A percentile compares a stretch with the other conserved stretches of the same genome.
Conservation (phyloP, 1,140 invertebrate genomes). For the Drosophila tani region DNA sequence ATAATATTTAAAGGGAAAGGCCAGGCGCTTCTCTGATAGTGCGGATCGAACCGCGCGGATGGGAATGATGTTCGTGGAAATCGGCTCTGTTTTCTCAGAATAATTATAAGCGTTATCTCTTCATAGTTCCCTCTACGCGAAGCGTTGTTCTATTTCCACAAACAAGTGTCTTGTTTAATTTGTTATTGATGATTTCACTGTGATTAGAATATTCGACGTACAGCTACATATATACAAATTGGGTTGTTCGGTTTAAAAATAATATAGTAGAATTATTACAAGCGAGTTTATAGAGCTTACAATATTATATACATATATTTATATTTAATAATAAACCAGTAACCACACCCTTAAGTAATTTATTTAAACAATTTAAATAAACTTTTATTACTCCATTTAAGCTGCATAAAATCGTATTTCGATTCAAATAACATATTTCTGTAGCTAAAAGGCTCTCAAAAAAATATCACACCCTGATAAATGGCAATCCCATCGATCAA, state of each 20-base stretch:
- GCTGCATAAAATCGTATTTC: background rate
- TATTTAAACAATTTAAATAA: background rate
- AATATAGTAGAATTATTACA: background rate
- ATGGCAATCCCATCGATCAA: constrained; percentile 17
- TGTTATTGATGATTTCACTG: constrained; percentile 6
- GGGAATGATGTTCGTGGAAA: constrained; percentile 29
- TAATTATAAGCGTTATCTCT: constrained; percentile 1
- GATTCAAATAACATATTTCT: constrained; percentile 1
- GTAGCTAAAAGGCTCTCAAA: background rate
- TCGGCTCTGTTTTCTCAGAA: constrained; percentile 16
- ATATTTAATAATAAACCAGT: background rate
- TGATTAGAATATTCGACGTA: constrained; percentile 6
- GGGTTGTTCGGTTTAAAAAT: background rate
- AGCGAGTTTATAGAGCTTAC: background rate
- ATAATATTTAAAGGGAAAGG: constrained; percentile 22
- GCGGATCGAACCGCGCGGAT: constrained; percentile 3
- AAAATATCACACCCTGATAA: constrained; percentile 20
- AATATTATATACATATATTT: background rate
- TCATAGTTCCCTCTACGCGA: background rate
- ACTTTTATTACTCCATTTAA: background rate
- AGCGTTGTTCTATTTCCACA: constrained; percentile 15
- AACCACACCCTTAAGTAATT: background rate
- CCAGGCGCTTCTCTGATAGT: constrained; percentile 26
- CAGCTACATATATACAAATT: constrained; percentile 4
- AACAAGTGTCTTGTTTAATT: constrained; percentile 24